Percentiles rank a stretch among this genome's conserved stretches.
These are phyloP conservation scores for Drosophila lowei DNA, from an alignment of 1,140 invertebrate species.

Conservation along the genomic window DNA sequence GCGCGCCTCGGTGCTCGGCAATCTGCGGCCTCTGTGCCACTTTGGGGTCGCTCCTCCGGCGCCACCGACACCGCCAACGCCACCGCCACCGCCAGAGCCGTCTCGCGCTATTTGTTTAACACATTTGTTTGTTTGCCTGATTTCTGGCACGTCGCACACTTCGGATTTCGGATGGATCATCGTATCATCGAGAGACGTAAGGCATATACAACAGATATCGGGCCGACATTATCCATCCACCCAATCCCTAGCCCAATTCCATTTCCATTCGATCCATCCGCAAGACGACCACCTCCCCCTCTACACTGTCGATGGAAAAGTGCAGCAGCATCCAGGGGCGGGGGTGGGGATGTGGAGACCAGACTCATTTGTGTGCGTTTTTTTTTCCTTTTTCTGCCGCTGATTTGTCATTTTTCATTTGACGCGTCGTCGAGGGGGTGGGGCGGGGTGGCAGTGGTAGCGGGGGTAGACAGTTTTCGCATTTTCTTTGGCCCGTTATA, in stretches of 20 bases:
- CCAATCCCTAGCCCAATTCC: conserved; percentile 18
- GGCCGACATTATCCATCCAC: conserved; percentile 20
- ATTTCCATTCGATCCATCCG: conserved; percentile 27
- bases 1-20: not conserved
- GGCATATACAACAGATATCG: conserved; percentile 17
- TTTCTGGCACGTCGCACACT: conserved; percentile 69
- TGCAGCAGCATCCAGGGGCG: not conserved
- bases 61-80: not conserved
- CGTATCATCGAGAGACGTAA: not conserved
- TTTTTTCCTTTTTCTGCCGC: conserved; percentile 17
- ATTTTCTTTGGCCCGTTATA: conserved; percentile 7
- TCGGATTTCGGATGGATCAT: too few species aligned
- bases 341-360: not conserved
- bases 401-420: conserved; percentile 66
- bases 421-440: not conserved
- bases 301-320: too few species aligned
- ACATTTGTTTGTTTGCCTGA: conserved; percentile 55
- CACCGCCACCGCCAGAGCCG: conserved; percentile 1
- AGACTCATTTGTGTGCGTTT: conserved; percentile 2
- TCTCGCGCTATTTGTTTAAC: conserved; percentile 26
- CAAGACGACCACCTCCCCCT: not conserved
- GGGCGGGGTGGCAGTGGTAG: too few species aligned
- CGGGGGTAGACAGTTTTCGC: conserved; percentile 18
- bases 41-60: conserved; percentile 5
- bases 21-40: conserved; percentile 10